A percentile compares a stretch with the other conserved stretches of the same genome.
phyloP scores from a whole-genome alignment of 2,113 vertebrate genomes.

The Epinephelus moara region DNA sequence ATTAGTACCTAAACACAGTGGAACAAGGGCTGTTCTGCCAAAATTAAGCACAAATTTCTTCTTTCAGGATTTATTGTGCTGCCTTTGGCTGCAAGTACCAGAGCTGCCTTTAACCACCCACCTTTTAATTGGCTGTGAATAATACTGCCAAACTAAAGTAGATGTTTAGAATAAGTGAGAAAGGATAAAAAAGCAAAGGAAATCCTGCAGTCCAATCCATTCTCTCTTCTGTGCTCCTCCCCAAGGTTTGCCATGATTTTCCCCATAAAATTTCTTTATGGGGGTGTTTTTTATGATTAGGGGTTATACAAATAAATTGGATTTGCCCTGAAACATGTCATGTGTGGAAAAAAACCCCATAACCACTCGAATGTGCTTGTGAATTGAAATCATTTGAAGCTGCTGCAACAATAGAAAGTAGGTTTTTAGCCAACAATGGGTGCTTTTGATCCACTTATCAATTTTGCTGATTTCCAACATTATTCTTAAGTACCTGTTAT shows the following conservation, averaged over 20 bases:
- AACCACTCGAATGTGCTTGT: background rate
- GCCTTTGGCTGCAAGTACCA: background rate
- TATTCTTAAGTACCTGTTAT: background rate
- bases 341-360: background rate
- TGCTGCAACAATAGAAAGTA: background rate
- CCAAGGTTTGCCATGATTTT: background rate
- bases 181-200: background rate
- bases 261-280: background rate
- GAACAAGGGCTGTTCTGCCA: background rate
- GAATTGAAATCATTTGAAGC: background rate
- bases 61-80: conserved; percentile 12
- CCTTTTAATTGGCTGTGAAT: conserved; percentile 25
- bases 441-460: background rate
- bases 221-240: background rate
- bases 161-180: background rate
- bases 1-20: conserved; percentile 16
- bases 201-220: no score
- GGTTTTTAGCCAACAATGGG: background rate
- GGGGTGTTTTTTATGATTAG: background rate
- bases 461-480: no score
- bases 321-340: background rate
- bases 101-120: background rate
- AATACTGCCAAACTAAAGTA: conserved; percentile 4
- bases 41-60: conserved; percentile 10
- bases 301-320: background rate